Percentiles rank a stretch among this genome's conserved stretches.
Evolutionary conservation across 2,113 vertebrate genomes (phyloP).

Genomic region (Pituophis catenifer): DNA sequence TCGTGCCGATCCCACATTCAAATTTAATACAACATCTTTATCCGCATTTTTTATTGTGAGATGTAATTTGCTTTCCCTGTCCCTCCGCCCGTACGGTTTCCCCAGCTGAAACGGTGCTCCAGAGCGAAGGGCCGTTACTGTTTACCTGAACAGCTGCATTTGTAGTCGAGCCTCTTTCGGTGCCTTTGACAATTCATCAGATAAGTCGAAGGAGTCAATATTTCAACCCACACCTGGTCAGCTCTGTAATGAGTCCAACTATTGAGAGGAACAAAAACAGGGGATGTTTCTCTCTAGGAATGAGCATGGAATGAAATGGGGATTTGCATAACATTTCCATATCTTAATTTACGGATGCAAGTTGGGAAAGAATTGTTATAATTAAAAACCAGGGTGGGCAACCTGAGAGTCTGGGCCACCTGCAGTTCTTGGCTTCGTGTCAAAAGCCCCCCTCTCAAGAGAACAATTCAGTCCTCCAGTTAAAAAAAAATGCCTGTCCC

Average conservation of each 20-base stretch:
- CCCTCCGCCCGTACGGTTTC: not conserved
- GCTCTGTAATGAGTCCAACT: not conserved
- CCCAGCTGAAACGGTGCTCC: constrained; percentile 35
- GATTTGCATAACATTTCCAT: not conserved
- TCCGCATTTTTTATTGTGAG: constrained; percentile 33
- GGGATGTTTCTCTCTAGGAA: not conserved
- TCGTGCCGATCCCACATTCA: constrained; percentile 11
- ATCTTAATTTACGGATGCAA: not conserved
- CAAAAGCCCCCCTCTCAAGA: not conserved
- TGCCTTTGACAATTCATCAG: constrained; percentile 33
- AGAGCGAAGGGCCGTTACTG: constrained; percentile 31
- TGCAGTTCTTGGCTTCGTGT: not conserved
- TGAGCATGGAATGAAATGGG: not conserved
- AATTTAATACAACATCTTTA: constrained; percentile 31
- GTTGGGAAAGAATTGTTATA: not conserved
- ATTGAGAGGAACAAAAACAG: not conserved
- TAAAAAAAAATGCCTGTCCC: not conserved
- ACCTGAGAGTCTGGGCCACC: not conserved
- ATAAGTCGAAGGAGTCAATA: constrained; percentile 33
- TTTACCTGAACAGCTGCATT: constrained; percentile 45
- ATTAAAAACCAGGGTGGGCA: not conserved
- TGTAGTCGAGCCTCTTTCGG: constrained; percentile 45
- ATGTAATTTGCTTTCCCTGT: constrained; percentile 43
- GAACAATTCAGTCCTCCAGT: not conserved
- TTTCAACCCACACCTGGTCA: constrained; percentile 3